Evolutionary conservation across 2,888 invertebrate genomes (phyloP).

Genomic region (Timema cristinae): DNA sequence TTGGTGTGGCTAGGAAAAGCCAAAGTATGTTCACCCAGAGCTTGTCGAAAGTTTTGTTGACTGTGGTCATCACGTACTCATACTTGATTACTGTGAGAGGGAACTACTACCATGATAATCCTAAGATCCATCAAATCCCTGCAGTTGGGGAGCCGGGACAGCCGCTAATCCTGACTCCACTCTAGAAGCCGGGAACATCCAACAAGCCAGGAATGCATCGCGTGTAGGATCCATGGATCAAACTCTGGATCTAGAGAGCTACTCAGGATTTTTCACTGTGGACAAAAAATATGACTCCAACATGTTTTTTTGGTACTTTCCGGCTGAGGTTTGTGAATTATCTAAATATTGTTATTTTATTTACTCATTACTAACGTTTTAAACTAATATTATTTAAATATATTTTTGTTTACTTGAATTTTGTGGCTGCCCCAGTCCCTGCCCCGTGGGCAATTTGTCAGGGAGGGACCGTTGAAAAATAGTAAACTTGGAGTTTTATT

Average conservation of each 20-base stretch:
- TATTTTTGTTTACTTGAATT: too few species aligned
- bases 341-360: too few species aligned
- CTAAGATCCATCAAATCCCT: background rate
- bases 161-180: background rate
- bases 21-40: background rate
- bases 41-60: background rate
- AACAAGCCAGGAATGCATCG: background rate
- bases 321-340: background rate
- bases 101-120: background rate
- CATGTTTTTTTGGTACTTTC: slow-evolving; percentile 16
- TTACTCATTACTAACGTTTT: too few species aligned
- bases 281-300: slow-evolving; percentile 3
- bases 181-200: background rate
- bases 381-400: too few species aligned
- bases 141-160: background rate
- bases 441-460: too few species aligned
- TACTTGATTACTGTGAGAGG: background rate
- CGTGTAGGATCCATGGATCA: background rate
- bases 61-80: background rate
- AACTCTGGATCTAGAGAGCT: background rate
- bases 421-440: too few species aligned
- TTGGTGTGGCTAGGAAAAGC: too few species aligned
- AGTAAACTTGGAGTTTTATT: too few species aligned
- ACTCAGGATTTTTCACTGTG: slow-evolving; percentile 13
- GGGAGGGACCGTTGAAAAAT: too few species aligned